A percentile compares a stretch with the other conserved stretches of the same genome.
phyloP scores from a whole-genome alignment of 2,113 vertebrate genomes.

The Prochilodus magdalenae region DNA sequence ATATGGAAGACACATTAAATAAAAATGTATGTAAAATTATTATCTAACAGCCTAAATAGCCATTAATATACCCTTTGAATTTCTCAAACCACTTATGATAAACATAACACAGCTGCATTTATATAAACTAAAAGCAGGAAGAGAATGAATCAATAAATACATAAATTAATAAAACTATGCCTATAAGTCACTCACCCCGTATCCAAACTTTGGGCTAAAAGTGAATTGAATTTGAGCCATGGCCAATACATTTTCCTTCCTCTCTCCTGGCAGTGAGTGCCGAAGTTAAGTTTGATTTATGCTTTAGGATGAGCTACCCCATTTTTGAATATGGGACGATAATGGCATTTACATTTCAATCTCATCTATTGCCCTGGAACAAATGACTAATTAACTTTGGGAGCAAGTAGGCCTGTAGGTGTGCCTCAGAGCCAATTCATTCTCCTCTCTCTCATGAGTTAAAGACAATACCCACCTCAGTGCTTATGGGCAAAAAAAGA shows the following conservation, averaged over 20 bases:
- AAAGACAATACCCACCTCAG: conserved; percentile 32
- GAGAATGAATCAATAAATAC: background rate
- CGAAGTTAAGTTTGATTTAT: conserved; percentile 46
- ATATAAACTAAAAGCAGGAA: background rate
- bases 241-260: conserved; percentile 11
- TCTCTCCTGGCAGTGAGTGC: background rate
- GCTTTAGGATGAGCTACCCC: conserved; percentile 20
- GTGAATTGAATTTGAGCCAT: background rate
- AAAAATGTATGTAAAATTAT: too few species aligned
- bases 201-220: background rate
- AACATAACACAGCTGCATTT: background rate
- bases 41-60: too few species aligned
- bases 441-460: conserved; percentile 26
- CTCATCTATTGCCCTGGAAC: conserved; percentile 34
- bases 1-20: too few species aligned
- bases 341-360: conserved; percentile 43
- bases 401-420: conserved; percentile 16
- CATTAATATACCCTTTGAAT: too few species aligned
- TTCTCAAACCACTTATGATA: background rate
- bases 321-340: conserved; percentile 25
- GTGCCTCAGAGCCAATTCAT: conserved; percentile 51
- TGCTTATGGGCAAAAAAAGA: background rate
- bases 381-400: conserved; percentile 54
- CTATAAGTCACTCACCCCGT: background rate
- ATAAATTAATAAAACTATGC: background rate